phyloP scores from a whole-genome alignment of 2,113 vertebrate species.

The Excalfactoria chinensis region DNA sequence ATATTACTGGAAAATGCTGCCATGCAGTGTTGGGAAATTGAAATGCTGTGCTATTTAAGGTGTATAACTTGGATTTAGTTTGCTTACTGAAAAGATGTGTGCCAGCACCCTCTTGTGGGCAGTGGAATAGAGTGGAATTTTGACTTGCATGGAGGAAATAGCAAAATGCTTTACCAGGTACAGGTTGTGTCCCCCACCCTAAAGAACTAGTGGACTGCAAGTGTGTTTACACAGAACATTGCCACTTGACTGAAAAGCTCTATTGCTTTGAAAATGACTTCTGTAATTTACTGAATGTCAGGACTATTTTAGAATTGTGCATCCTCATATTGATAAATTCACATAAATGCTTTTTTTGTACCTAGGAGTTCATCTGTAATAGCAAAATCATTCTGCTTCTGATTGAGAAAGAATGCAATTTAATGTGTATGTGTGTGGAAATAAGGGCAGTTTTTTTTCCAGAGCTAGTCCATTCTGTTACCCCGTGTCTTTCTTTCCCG shows the following conservation, averaged over 20 bases:
- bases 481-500: not conserved
- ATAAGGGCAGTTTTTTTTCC: not conserved
- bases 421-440: not conserved
- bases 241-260: not conserved
- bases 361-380: not conserved
- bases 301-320: not conserved
- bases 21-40: not conserved
- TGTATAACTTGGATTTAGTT: not conserved
- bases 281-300: not conserved
- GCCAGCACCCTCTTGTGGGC: constrained; percentile 49
- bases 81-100: not conserved
- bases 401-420: not conserved
- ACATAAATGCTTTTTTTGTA: not conserved
- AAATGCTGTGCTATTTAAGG: not conserved
- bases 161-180: not conserved
- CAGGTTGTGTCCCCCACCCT: rapidly evolving
- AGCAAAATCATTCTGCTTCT: not conserved
- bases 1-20: not conserved
- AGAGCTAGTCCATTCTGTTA: rapidly evolving
- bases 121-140: not conserved
- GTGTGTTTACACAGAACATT: not conserved
- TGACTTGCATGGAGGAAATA: not conserved
- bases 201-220: rapidly evolving
- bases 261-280: not conserved
- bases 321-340: not conserved